Base-by-base conservation (phyloP, 2,888 invertebrate genomes). In the Carabus problematicus region DNA sequence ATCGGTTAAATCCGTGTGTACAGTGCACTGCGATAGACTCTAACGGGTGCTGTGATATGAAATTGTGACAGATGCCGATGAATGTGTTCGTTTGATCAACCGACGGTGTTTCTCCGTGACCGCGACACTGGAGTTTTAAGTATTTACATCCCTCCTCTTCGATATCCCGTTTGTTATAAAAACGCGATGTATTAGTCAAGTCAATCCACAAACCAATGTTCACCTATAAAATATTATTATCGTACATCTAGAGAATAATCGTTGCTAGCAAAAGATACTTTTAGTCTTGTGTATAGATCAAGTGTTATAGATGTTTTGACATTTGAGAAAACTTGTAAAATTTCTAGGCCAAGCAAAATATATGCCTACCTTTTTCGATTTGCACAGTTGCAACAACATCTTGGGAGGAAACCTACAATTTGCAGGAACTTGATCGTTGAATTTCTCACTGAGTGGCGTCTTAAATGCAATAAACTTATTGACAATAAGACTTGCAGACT, bases 1-100 rank as follows among this genome's bases (percentile, higher is more conserved):
- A 98, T 74, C 99, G 86, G 81, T 99, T 99, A 81, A 98, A 99
- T 0, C 99, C 99, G 82, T 99, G 99, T 0, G 99, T 98, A 78
- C 97, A 98, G 80, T 97, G 97, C 7, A 98, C 91, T 7, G 90
- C 93, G 73, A 94, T 89, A 56, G 87, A 81, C 76, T 94, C 90
- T 70, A 92, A 80, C 0, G 97, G 97, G 77, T 93, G 87, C 72
- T 93, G 88, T 16, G 86, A 84, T 40, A 94, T 90, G 77, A 95
- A 98, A 72, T 87, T 87, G 64, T 88, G 87, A 68, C 95, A 95
- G 54, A 94, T 80, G 72, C 89, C 83, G 70, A 97, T 90, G 79
- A 99, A 99, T n/a, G 87, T 82, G 79, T 80, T 84, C 0, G 94
- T 93, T 80, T 97, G 95, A 62, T 97, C 95, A 29, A 75, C 76